Percentiles rank a stretch among this genome's conserved stretches.
Evolutionary conservation across 2,113 vertebrate genomes (phyloP).

Genomic region (Oryzias curvinotus): DNA sequence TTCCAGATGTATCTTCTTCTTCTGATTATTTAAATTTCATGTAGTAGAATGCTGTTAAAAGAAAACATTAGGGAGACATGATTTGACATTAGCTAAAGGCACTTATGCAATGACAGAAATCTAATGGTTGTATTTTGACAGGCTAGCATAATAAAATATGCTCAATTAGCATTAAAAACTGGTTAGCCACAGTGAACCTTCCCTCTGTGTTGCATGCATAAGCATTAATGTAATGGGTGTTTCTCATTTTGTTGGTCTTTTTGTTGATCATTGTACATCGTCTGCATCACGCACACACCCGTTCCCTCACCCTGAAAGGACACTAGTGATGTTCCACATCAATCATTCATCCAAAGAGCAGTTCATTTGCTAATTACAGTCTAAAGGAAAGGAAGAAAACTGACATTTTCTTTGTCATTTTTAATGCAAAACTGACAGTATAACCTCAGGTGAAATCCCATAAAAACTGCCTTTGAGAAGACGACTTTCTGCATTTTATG

Average conservation of each 20-base stretch:
- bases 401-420: conserved; percentile 87
- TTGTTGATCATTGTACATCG: conserved; percentile 65
- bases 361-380: conserved; percentile 98
- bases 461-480: conserved; percentile 59
- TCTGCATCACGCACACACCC: conserved; percentile 60
- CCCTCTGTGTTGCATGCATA: conserved; percentile 44
- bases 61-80: conserved; percentile 31
- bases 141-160: conserved; percentile 62
- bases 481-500: conserved; percentile 21
- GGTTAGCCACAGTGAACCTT: conserved; percentile 61
- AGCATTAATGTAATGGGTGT: conserved; percentile 73
- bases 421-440: conserved; percentile 68
- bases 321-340: conserved; percentile 81
- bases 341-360: conserved; percentile 86
- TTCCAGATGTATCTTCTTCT: conserved; percentile 5
- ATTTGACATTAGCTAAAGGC: conserved; percentile 49
- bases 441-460: conserved; percentile 70
- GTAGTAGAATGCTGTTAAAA: conserved; percentile 6
- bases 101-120: conserved; percentile 44
- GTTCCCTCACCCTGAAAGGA: conserved; percentile 61
- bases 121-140: conserved; percentile 69
- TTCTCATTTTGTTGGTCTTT: conserved; percentile 58
- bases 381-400: conserved; percentile 76
- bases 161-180: conserved; percentile 70
- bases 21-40: conserved; percentile 8